Base-by-base conservation (phyloP, 1,140 invertebrate genomes). In the Himalopsyche phryganea region DNA sequence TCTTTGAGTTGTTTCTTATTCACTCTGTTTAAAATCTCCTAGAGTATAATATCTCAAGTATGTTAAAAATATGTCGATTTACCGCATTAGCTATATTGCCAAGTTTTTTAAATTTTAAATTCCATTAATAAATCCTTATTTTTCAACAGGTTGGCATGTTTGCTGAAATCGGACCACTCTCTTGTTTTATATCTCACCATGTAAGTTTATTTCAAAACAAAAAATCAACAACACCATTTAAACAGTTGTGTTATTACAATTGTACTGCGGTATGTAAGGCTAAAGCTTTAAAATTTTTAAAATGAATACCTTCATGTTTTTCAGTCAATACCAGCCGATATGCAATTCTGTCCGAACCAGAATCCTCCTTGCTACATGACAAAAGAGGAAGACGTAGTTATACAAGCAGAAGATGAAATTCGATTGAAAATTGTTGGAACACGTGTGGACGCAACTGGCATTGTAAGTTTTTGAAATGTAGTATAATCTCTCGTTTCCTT, bases 141-240 rank as follows among this genome's bases (percentile, higher is more conserved):
- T 58, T 63, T 69, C 79, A 81, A 55, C 67, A 91, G 89, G 92
- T 98, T 71, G 97, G 97, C 54, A 93, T 99, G 83, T 99, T 99
- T 84, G 96, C 95, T 53, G 96, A 99, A 80, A 98, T 99, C 71
- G 98, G 96, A 47, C 98, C 98, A n/a, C 80, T 99, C 0, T 94
- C 93, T 2, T 99, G 98, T 76, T 99, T 99, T 74, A 98, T 99
- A 70, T 98, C 96, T 33, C 91, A 96, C 79, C 95, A 98, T 85
- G 92, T 95, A 83, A 85, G 88, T 85, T 47, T 49, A 60, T 28
- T 28, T 28, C 23, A 28, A 3, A n/a, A n/a, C n/a, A n/a, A n/a
- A n/a, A n/a, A n/a, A n/a, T n/a, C n/a, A n/a, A n/a, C n/a, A n/a
- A n/a, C n/a, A n/a, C n/a, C n/a, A n/a, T n/a, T n/a, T n/a, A 14